Percentiles rank a stretch among this genome's conserved stretches.
These are phyloP conservation scores for Zaprionus capensis DNA, from an alignment of 1,140 invertebrate genomes.

Conservation along the genomic window DNA sequence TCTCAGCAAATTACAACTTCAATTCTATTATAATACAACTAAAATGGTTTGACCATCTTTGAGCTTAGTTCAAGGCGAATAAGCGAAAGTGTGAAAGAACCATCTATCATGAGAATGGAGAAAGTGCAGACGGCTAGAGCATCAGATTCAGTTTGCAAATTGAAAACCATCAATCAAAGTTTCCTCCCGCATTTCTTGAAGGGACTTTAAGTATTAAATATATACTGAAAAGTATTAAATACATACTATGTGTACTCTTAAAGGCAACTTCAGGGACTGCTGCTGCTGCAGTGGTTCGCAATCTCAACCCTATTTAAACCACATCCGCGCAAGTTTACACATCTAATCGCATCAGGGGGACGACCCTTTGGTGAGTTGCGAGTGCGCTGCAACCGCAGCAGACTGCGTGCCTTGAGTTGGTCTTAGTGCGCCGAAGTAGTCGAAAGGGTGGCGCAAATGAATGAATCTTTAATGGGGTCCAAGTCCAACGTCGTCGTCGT, in stretches of 20 bases:
- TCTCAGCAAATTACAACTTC: background rate
- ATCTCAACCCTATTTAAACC: slow-evolving; percentile 20
- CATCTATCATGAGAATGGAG: slow-evolving; percentile 33
- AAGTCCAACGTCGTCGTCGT: slow-evolving; percentile 32
- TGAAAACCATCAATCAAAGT: slow-evolving; percentile 73
- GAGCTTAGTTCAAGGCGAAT: background rate
- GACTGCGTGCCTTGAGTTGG: slow-evolving; percentile 23
- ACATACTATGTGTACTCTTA: background rate
- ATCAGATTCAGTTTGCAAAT: slow-evolving; percentile 54
- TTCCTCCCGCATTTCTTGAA: slow-evolving; percentile 11
- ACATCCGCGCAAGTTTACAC: slow-evolving; percentile 43
- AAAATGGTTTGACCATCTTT: background rate
- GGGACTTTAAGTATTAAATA: slow-evolving; percentile 13
- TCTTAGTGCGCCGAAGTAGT: slow-evolving; percentile 4
- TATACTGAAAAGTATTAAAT: background rate
- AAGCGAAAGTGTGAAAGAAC: slow-evolving; percentile 11
- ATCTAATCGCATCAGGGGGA: slow-evolving; percentile 26
- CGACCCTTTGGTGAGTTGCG: background rate
- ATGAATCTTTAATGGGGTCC: slow-evolving; percentile 78
- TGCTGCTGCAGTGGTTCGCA: slow-evolving; percentile 2
- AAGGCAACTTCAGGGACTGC: slow-evolving; percentile 9
- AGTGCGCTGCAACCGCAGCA: slow-evolving; percentile 51
- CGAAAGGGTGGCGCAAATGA: slow-evolving; percentile 61
- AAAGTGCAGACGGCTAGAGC: slow-evolving; percentile 42
- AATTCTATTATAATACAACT: background rate